Conservation (phyloP, 2,113 vertebrate species). For the Sisor rabdophorus region DNA sequence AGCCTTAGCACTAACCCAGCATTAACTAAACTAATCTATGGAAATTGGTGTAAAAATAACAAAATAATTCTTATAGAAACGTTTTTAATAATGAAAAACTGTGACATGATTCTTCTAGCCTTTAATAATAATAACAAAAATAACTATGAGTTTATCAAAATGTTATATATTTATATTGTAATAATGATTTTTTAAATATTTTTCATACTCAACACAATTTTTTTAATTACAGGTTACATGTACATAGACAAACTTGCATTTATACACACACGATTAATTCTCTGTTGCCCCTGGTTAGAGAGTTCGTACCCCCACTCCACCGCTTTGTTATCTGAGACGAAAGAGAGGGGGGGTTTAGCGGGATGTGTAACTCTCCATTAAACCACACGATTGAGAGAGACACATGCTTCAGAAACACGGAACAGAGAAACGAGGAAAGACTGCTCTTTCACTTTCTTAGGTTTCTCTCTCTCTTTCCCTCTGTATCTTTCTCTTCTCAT, state of each 20-base stretch:
- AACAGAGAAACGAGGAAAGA: background rate
- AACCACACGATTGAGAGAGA: constrained; percentile 22
- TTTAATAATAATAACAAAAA: background rate
- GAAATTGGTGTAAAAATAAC: no score
- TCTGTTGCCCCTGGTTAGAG: constrained; percentile 22
- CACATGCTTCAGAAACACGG: constrained; percentile 12
- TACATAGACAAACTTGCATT: background rate
- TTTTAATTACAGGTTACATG: background rate
- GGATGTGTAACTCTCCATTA: constrained; percentile 20
- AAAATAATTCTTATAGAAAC: background rate
- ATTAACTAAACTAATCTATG: no score
- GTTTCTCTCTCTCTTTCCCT: constrained; percentile 11
- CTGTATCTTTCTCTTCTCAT: constrained; percentile 1
- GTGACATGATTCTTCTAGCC: background rate
- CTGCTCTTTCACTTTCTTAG: background rate
- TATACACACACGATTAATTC: constrained; percentile 6
- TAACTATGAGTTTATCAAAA: background rate
- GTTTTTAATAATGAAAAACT: background rate
- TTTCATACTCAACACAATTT: background rate
- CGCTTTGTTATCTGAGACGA: constrained; percentile 37
- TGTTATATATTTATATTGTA: background rate
- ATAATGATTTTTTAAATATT: background rate
- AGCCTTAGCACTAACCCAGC: background rate
- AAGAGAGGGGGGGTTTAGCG: background rate
- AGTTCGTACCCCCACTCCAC: constrained; percentile 21